Evolutionary conservation across 2,888 invertebrate species (phyloP), one percentile per base, ranked within the genome.

Genomic region (Oscheius sp.): DNA sequence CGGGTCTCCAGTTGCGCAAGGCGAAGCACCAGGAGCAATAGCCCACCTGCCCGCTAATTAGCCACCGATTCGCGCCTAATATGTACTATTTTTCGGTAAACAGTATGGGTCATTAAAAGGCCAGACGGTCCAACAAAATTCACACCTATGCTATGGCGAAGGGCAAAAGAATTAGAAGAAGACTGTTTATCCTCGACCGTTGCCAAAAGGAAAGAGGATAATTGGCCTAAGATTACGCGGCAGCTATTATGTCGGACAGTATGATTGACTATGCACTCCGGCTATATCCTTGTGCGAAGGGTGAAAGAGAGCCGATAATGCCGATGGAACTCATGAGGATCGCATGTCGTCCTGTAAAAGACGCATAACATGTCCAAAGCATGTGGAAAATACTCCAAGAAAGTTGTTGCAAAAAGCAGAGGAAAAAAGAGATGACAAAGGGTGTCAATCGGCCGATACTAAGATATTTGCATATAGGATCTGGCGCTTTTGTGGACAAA

Each of bases 1-100:
- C 61, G 61, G 61, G 27, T 25, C 61, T 29, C 25, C 45, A 45
- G 61, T 61, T 61, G 61, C 61, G 61, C 29, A 61, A 61, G 61
- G 45, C 25, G 42, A 15, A 45, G 61, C 34, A 61, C 29, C 45
- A 61, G 61, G 5, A 61, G 61, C 61, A 61, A 37, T 25, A n/a
- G 61, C 29, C 25, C 61, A 61, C 61, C 61, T 61, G 61, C 61
- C 45, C 45, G 45, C 42, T 61, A 61, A 61, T 61, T 61, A 29
- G 45, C 27, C 61, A 25, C 12, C 42, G 29, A 61, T 61, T 45
- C 42, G 42, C 45, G 31, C 61, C 45, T 61, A 61, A 45, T 61
- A 61, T 31, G 42, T 45, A 42, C 42, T 45, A 61, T 45, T 61
- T n/a, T n/a, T 61, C 17, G 42, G 55, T 34, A 55, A 55, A 55